These are phyloP conservation scores for Chinchilla lanigera DNA, from an alignment of 2,113 vertebrate species.

Conservation along the genomic window DNA sequence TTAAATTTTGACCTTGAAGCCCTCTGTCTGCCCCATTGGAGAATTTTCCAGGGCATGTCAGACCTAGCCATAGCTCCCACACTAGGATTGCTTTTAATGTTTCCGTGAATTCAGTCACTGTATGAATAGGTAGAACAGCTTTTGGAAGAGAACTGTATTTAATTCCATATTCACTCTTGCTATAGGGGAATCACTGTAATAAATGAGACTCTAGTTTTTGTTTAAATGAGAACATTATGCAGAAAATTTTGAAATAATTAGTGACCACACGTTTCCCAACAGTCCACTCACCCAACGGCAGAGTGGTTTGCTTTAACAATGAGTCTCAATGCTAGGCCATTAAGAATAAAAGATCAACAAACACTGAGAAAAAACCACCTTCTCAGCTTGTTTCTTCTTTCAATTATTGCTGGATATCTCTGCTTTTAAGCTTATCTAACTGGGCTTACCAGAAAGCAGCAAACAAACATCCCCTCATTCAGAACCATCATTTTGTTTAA, in stretches of 20 bases:
- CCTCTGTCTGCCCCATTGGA: neutral
- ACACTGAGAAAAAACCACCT: conserved; percentile 62
- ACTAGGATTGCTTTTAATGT: conserved; percentile 22
- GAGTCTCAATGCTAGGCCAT: conserved; percentile 78
- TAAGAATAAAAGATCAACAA: conserved; percentile 76
- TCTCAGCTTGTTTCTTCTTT: conserved; percentile 81
- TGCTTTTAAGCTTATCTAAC: conserved; percentile 77
- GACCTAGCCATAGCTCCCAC: neutral
- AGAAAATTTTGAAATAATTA: conserved; percentile 53
- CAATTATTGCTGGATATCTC: conserved; percentile 85
- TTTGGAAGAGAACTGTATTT: conserved; percentile 29
- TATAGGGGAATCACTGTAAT: conserved; percentile 29
- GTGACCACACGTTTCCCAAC: conserved; percentile 21
- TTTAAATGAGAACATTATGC: neutral
- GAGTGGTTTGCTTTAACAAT: conserved; percentile 51
- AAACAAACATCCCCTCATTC: conserved; percentile 73
- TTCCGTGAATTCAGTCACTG: neutral
- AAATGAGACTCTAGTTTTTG: conserved; percentile 51
- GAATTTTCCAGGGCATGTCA: conserved; percentile 3
- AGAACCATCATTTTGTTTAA: conserved; percentile 82
- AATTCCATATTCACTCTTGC: neutral
- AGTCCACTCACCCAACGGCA: conserved; percentile 34
- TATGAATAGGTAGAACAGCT: neutral
- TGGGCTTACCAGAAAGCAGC: conserved; percentile 75
- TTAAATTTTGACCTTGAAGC: neutral